Conservation (phyloP, 1,140 invertebrate species). For the Atta texana region DNA sequence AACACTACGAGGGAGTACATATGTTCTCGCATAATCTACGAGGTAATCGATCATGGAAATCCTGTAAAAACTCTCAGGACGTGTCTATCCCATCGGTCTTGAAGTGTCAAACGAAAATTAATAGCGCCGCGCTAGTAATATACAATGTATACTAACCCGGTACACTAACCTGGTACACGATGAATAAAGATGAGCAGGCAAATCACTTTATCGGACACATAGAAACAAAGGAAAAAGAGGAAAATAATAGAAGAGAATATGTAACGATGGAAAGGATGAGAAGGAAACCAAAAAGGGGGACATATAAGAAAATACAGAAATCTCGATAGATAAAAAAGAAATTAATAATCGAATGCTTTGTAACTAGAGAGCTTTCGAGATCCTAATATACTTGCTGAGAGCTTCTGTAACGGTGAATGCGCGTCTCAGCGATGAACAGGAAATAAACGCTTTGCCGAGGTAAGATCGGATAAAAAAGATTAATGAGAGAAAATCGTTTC, state of each 20-base stretch:
- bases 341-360: constrained; percentile 69
- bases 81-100: constrained; percentile 71
- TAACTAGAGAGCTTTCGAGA: constrained; percentile 69
- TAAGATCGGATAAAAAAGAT: constrained; percentile 68
- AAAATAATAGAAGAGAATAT: constrained; percentile 6
- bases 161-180: constrained; percentile 37
- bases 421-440: constrained; percentile 64
- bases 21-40: constrained; percentile 67
- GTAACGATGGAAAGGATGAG: neutral
- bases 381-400: constrained; percentile 74
- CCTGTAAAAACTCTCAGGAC: constrained; percentile 67
- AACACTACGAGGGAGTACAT: constrained; percentile 68
- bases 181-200: constrained; percentile 74
- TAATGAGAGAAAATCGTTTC: constrained; percentile 74
- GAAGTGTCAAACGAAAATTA: constrained; percentile 76
- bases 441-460: constrained; percentile 74
- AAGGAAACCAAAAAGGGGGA: neutral
- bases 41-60: constrained; percentile 74
- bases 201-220: constrained; percentile 71
- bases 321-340: constrained; percentile 52
- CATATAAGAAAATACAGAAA: constrained; percentile 26
- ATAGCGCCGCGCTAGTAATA: constrained; percentile 67
- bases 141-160: constrained; percentile 68
- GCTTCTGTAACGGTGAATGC: constrained; percentile 59
- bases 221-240: constrained; percentile 55